Base-by-base conservation (phyloP, 1,140 invertebrate species). In the Cotesia glomerata region DNA sequence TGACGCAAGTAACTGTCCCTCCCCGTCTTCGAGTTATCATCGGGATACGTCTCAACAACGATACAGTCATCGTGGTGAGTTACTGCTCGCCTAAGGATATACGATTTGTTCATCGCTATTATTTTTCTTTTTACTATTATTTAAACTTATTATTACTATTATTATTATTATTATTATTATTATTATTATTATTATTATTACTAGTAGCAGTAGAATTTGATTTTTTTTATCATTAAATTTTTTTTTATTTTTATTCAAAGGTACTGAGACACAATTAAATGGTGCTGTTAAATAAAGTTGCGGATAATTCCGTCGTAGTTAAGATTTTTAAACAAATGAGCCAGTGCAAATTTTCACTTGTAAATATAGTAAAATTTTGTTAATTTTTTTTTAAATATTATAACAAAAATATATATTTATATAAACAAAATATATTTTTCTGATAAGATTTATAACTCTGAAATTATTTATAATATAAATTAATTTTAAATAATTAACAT, bases 41-140 rank as follows among this genome's bases (percentile, higher is more conserved):
- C 75, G 76, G 82, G n/a, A 80, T 78, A 35, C 81, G 39, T 45
- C 79, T 13, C 79, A 82, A 58, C 83, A 90, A 81, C 89, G 88
- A 84, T 89, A 81, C 39, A 11, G 39, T 77, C 80, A 88, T 77
- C 89, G 90, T 84, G 91, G 91, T 91, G 90, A 92, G 91, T 87
- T 87, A 83, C 79, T 87, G 82, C 83, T 86, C 84, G 86, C 85
- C 80, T 87, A 87, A 79, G 72, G 78, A 45, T 45, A 45, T 45
- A 7, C 39, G 80, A 83, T 75, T 74, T 56, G 70, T 72, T 64
- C 71, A 69, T 69, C 62, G 70, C 74, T 69, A 35, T 71, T 65
- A 68, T 71, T 36, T 59, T 70, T 73, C 45, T 62, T 13, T 36
- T 72, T 52, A 16, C 14, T 59, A n/a, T 71, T 61, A 68, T 71